phyloP scores from a whole-genome alignment of 2,888 invertebrate genomes.

The Papilio gigon region DNA sequence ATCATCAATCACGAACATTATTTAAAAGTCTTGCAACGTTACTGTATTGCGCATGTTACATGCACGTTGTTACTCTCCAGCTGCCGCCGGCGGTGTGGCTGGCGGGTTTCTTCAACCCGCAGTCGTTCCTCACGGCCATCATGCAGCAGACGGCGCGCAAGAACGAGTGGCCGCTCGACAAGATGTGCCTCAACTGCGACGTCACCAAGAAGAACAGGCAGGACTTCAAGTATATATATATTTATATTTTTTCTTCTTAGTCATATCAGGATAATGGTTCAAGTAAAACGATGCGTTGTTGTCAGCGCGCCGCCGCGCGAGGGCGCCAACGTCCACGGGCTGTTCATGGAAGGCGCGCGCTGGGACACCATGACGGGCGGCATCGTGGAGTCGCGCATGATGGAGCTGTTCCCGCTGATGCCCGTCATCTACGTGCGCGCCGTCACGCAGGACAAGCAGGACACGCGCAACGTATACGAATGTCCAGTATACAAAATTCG shows the following conservation, averaged over 20 bases:
- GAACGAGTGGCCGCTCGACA: conserved; percentile 97
- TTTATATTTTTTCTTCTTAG: conserved; percentile 11
- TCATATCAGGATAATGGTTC: not conserved
- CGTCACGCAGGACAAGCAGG: conserved; percentile 94
- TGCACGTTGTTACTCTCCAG: conserved; percentile 55
- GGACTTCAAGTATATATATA: conserved; percentile 86
- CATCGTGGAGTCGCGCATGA: conserved; percentile 91
- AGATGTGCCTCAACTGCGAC: conserved; percentile 97
- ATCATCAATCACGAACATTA: too few relatives aligned
- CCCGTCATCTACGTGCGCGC: conserved; percentile 95
- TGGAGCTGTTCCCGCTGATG: conserved; percentile 94
- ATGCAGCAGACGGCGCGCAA: conserved; percentile 98
- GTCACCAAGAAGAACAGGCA: conserved; percentile 94
- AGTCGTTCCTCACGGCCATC: conserved; percentile 97
- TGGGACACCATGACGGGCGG: conserved; percentile 92
- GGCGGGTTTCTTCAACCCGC: conserved; percentile 98
- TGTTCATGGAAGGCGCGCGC: conserved; percentile 96
- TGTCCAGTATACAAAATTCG: conserved; percentile 97
- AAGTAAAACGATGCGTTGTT: not conserved
- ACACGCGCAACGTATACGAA: conserved; percentile 92
- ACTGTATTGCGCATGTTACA: not conserved
- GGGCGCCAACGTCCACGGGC: conserved; percentile 94
- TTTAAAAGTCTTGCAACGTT: not conserved
- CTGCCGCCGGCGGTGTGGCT: conserved; percentile 95
- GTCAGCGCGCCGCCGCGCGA: conserved; percentile 91